Evolutionary conservation across 1,140 invertebrate genomes (phyloP).

Genomic region (Patella vulgata): DNA sequence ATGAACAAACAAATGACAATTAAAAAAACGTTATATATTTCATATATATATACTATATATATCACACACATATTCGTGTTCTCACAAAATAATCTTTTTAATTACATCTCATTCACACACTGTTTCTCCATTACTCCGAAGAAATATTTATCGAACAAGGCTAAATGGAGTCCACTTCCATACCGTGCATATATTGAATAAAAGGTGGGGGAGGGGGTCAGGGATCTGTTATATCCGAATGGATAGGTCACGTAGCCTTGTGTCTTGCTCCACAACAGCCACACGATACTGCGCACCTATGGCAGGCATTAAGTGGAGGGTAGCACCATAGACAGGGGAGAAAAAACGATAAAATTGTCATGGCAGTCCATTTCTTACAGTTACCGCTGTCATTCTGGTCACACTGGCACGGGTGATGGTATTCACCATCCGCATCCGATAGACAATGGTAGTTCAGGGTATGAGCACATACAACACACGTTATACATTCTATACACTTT

Average conservation of each 20-base stretch:
- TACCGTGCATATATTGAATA: too few relatives aligned
- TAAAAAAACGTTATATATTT: too few relatives aligned
- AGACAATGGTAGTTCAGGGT: conserved; percentile 94
- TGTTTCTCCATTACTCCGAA: too few relatives aligned
- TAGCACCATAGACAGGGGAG: conserved; percentile 95
- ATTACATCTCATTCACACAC: too few relatives aligned
- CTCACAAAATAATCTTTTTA: too few relatives aligned
- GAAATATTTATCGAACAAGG: too few relatives aligned
- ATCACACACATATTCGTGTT: too few relatives aligned
- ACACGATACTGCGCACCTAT: conserved; percentile 81
- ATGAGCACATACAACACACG: conserved; percentile 82
- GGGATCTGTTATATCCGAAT: too few relatives aligned
- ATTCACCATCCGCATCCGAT: conserved; percentile 76
- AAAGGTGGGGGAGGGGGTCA: too few relatives aligned
- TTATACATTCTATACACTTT: conserved; percentile 81
- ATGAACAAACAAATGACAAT: too few relatives aligned
- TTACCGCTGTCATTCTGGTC: conserved; percentile 63
- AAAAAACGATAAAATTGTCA: conserved; percentile 85
- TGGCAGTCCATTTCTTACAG: conserved; percentile 78
- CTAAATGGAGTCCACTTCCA: too few relatives aligned
- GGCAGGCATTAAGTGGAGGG: conserved; percentile 84
- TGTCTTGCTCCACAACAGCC: conserved; percentile 86
- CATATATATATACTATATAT: too few relatives aligned
- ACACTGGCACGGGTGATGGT: conserved; percentile 68
- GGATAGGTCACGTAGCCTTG: conserved; percentile 70